phyloP scores from a whole-genome alignment of 1,140 invertebrate species.

The Babylonia areolata region DNA sequence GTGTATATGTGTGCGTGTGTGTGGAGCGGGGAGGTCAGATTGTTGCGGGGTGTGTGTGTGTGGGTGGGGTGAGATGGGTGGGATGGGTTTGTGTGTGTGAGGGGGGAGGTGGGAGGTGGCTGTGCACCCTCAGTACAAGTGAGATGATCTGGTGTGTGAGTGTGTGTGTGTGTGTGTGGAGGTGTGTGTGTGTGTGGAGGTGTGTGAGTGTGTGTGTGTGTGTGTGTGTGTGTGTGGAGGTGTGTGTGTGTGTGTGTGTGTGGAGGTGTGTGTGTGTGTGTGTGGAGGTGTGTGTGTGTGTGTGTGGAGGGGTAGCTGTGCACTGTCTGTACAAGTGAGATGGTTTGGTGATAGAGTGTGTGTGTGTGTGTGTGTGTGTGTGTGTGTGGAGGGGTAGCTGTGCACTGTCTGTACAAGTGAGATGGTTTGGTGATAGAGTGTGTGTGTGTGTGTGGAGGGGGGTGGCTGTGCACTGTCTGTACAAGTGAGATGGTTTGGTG shows the following conservation, averaged over 20 bases:
- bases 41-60: not conserved
- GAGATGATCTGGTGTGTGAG: not conserved
- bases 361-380: not conserved
- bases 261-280: too few relatives aligned
- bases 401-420: too few relatives aligned
- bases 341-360: not conserved
- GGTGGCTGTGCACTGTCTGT: too few relatives aligned
- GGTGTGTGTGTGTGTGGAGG: too few relatives aligned
- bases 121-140: constrained; percentile 68
- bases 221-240: too few relatives aligned
- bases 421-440: not conserved
- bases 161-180: too few relatives aligned
- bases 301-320: not conserved
- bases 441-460: not conserved
- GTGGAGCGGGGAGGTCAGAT: too few relatives aligned
- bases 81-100: constrained; percentile 32
- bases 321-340: not conserved
- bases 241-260: too few relatives aligned
- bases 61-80: not conserved
- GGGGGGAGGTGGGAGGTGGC: constrained; percentile 65
- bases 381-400: not conserved
- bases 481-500: too few relatives aligned
- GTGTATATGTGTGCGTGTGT: too few relatives aligned
- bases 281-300: too few relatives aligned
- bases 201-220: too few relatives aligned